Evolutionary conservation across 2,113 vertebrate genomes (phyloP).

Genomic region (Delphinus delphis): DNA sequence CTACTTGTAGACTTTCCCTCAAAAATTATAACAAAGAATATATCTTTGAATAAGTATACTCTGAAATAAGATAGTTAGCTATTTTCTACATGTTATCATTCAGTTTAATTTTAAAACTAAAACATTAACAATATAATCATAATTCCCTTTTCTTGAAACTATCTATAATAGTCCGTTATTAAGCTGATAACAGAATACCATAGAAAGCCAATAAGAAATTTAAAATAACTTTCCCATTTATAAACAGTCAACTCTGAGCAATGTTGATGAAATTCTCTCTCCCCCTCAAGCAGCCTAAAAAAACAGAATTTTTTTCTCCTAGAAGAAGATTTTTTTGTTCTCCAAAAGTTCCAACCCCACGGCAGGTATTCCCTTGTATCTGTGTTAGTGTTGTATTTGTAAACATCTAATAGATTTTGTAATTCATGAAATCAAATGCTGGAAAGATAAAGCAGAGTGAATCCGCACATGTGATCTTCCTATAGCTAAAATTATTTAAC

Average conservation of each 20-base stretch:
- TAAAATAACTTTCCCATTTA: background rate
- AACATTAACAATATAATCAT: background rate
- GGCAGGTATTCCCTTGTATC: background rate
- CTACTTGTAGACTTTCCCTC: background rate
- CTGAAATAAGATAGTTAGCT: background rate
- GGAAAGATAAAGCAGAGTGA: background rate
- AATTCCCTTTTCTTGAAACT: background rate
- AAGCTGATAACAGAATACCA: background rate
- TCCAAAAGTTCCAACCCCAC: background rate
- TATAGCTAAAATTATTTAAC: background rate
- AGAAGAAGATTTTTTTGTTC: background rate
- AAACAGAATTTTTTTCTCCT: background rate
- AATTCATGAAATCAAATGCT: background rate
- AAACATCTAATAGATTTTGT: background rate
- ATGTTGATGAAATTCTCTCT: background rate
- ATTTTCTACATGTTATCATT: background rate
- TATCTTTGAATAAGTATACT: background rate
- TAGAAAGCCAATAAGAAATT: background rate
- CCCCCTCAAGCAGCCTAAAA: background rate
- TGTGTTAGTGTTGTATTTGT: background rate
- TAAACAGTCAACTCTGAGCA: background rate
- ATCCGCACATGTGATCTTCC: background rate
- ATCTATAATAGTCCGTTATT: background rate
- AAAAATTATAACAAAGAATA: constrained; percentile 11
- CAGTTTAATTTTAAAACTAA: constrained; percentile 40